phyloP scores from a whole-genome alignment of 2,888 invertebrate genomes.

The Hemithea aestivaria region DNA sequence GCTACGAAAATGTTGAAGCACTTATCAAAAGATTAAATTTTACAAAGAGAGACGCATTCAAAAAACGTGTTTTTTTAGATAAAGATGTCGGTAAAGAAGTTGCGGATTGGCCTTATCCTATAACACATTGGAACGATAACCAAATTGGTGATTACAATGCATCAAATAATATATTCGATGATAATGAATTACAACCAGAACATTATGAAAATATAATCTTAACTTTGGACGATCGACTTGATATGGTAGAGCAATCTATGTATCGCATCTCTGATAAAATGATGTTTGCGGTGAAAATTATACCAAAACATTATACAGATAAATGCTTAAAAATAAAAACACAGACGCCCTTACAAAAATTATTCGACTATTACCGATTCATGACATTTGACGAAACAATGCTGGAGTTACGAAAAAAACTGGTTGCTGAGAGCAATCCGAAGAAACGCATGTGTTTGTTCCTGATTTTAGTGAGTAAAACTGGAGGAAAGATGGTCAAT shows the following conservation, averaged over 20 bases:
- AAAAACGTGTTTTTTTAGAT: constrained; percentile 45
- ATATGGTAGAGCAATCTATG: too few species aligned
- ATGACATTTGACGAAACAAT: constrained; percentile 43
- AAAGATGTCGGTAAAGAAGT: constrained; percentile 37
- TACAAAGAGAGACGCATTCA: constrained; percentile 38
- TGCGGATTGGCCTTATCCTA: constrained; percentile 39
- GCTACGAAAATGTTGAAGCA: constrained; percentile 46
- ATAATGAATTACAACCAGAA: too few species aligned
- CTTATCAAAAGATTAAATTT: constrained; percentile 41
- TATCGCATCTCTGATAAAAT: too few species aligned
- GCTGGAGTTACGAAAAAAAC: constrained; percentile 38
- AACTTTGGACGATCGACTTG: too few species aligned
- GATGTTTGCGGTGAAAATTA: not conserved
- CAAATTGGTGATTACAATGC: not conserved
- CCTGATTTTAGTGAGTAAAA: constrained; percentile 56
- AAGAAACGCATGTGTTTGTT: constrained; percentile 51
- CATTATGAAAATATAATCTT: too few species aligned
- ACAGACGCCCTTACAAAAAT: constrained; percentile 36
- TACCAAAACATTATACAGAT: not conserved
- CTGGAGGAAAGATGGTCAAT: constrained; percentile 39
- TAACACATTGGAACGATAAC: too few species aligned
- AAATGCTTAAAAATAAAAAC: not conserved
- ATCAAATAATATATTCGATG: too few species aligned
- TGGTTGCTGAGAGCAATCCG: constrained; percentile 36
- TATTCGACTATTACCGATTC: constrained; percentile 52